These are phyloP conservation scores for Drosophila kohkoa DNA, from an alignment of 1,140 invertebrate species.

Conservation along the genomic window DNA sequence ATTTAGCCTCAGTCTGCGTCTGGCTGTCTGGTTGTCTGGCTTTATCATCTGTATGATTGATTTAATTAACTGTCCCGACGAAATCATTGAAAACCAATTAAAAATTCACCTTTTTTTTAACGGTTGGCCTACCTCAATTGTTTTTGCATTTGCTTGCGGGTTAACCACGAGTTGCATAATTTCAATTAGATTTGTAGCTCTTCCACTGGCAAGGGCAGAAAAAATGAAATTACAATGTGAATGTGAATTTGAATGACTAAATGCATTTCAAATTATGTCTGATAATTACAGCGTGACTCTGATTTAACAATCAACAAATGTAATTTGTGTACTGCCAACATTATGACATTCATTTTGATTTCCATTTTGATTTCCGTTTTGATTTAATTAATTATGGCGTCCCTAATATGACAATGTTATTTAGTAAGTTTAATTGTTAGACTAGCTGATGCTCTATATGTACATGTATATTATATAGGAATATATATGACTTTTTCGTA, in stretches of 20 bases:
- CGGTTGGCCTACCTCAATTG: conserved; percentile 49
- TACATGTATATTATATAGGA: no score
- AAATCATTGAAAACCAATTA: conserved; percentile 58
- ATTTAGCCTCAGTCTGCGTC: conserved; percentile 11
- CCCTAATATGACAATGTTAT: not conserved
- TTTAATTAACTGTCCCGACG: conserved; percentile 39
- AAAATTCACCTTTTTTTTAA: conserved; percentile 36
- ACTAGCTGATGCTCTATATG: no score
- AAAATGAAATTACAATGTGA: not conserved
- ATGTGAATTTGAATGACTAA: not conserved
- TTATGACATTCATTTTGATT: conserved; percentile 17
- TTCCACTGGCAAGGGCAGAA: not conserved
- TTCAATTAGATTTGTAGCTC: conserved; percentile 42
- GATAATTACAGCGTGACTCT: conserved; percentile 30
- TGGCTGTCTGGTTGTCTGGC: not conserved
- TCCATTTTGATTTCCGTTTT: conserved; percentile 30
- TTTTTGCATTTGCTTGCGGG: conserved; percentile 37
- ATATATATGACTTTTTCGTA: no score
- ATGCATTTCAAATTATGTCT: conserved; percentile 31
- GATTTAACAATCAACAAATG: conserved; percentile 39
- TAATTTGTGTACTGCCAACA: conserved; percentile 11
- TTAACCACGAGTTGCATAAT: conserved; percentile 57
- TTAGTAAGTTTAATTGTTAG: conserved; percentile 1
- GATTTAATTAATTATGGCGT: conserved; percentile 42
- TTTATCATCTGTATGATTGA: conserved; percentile 13